Conservation (phyloP, 1,140 invertebrate genomes). For the Rhizoglyphus robini region DNA sequence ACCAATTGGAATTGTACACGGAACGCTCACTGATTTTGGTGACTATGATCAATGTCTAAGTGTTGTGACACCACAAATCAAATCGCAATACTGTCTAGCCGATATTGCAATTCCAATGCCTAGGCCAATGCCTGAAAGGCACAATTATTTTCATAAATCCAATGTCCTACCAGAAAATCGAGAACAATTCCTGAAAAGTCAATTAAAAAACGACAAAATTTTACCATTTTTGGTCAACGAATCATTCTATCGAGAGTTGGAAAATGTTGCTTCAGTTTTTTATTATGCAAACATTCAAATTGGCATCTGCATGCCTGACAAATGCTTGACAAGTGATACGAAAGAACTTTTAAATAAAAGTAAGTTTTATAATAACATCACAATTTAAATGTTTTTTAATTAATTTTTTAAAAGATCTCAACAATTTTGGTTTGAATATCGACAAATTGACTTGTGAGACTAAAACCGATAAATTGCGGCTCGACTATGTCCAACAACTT, state of each 20-base stretch:
- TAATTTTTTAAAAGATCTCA: no score
- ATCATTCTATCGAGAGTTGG: background rate
- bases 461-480: background rate
- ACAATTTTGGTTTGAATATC: background rate
- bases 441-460: background rate
- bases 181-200: background rate
- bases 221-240: no score
- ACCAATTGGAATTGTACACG: constrained; percentile 30
- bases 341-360: background rate
- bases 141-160: background rate
- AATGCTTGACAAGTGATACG: background rate
- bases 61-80: background rate
- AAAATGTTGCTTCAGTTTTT: background rate
- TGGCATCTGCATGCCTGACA: background rate
- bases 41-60: constrained; percentile 30
- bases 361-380: background rate
- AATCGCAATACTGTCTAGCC: constrained; percentile 1
- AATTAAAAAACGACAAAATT: no score
- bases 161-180: background rate
- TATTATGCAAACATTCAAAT: background rate
- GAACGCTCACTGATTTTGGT: constrained; percentile 31
- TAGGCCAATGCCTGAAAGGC: background rate
- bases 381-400: no score
- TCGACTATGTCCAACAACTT: background rate
- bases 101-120: background rate